phyloP scores from a whole-genome alignment of 1,140 invertebrate genomes.

The Marisa cornuarietis region DNA sequence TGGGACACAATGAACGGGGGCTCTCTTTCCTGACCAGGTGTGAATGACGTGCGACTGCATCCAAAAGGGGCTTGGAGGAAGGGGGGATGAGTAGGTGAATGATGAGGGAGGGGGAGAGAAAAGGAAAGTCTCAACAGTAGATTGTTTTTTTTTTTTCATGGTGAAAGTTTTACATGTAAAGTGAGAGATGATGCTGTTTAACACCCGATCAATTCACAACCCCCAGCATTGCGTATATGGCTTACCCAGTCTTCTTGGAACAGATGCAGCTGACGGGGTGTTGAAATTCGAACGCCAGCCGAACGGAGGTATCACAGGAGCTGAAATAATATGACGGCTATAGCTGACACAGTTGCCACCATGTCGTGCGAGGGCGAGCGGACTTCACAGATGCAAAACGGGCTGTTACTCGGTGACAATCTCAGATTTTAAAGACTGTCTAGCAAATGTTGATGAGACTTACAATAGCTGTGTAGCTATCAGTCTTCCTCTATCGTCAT shows the following conservation, averaged over 20 bases:
- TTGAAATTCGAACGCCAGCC: too few relatives aligned
- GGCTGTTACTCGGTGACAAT: neutral
- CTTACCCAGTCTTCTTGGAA: too few relatives aligned
- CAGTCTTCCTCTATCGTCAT: neutral
- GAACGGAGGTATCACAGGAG: too few relatives aligned
- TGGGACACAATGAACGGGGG: neutral
- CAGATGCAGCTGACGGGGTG: too few relatives aligned
- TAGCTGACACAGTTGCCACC: too few relatives aligned
- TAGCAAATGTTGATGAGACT: neutral
- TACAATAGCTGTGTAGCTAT: neutral
- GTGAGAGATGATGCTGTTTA: too few relatives aligned
- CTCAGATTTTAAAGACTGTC: neutral
- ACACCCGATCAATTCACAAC: too few relatives aligned
- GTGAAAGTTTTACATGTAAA: too few relatives aligned
- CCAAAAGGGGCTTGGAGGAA: neutral
- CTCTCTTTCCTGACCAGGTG: neutral
- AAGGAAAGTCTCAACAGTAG: neutral
- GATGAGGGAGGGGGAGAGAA: neutral
- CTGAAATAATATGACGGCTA: too few relatives aligned
- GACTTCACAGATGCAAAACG: neutral
- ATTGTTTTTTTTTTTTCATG: too few relatives aligned
- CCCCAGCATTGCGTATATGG: too few relatives aligned
- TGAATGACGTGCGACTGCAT: neutral
- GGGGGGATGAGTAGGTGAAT: neutral
- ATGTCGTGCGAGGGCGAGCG: neutral